A percentile compares a stretch with the other conserved stretches of the same genome.
Evolutionary conservation across 2,888 invertebrate genomes (phyloP).

Genomic region (Xestia c-nigrum): DNA sequence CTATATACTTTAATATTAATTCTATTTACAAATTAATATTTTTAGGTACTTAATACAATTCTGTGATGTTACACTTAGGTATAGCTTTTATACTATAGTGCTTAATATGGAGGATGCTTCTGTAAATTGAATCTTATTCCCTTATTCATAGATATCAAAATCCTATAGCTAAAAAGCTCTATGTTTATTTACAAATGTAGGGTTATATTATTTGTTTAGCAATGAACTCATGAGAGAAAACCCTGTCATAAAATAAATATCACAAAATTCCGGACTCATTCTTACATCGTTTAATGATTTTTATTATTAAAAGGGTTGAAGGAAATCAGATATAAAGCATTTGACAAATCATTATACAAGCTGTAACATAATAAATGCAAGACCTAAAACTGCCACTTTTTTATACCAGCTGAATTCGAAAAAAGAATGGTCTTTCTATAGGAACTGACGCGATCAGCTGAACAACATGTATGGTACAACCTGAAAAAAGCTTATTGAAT

Average conservation of each 20-base stretch:
- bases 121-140: slow-evolving; percentile 35
- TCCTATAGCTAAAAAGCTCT: slow-evolving; percentile 43
- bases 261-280: background rate
- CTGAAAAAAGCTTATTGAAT: too few species aligned
- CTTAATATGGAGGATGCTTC: slow-evolving; percentile 37
- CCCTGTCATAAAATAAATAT: background rate
- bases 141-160: slow-evolving; percentile 48
- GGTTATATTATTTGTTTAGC: slow-evolving; percentile 14
- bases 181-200: slow-evolving; percentile 46
- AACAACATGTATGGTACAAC: too few species aligned
- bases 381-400: too few species aligned
- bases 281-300: background rate
- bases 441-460: too few species aligned
- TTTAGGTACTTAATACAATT: slow-evolving; percentile 58
- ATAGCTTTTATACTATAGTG: slow-evolving; percentile 37
- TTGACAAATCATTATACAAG: background rate
- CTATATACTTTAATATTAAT: slow-evolving; percentile 49
- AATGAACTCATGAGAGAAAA: background rate
- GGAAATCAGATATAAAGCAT: background rate
- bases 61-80: slow-evolving; percentile 61
- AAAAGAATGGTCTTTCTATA: too few species aligned
- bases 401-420: too few species aligned
- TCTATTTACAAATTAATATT: slow-evolving; percentile 66
- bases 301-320: background rate
- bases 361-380: too few species aligned